Evolutionary conservation across 2,888 invertebrate genomes (phyloP).

Genomic region (Coronaproctus castanopsis): DNA sequence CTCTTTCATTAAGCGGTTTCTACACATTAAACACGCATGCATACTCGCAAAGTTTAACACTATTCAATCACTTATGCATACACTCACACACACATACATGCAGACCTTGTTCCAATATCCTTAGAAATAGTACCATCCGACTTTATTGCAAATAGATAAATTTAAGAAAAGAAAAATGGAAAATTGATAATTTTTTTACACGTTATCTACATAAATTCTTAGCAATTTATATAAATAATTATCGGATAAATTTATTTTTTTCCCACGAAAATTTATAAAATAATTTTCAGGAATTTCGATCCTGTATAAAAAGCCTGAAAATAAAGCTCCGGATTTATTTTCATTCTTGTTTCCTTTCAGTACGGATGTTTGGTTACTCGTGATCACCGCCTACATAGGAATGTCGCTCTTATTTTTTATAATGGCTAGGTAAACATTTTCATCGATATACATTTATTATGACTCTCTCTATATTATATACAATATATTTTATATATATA

Average conservation of each 20-base stretch:
- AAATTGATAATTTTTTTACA: neutral
- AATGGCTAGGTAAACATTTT: constrained; percentile 35
- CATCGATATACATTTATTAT: too few relatives aligned
- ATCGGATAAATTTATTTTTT: neutral
- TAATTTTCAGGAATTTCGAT: constrained; percentile 36
- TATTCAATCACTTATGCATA: too few relatives aligned
- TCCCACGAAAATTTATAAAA: too few relatives aligned
- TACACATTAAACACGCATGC: too few relatives aligned
- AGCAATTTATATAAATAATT: neutral
- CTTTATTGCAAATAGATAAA: too few relatives aligned
- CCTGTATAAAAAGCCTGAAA: constrained; percentile 41
- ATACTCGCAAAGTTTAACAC: too few relatives aligned
- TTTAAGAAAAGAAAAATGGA: neutral
- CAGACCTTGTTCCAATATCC: too few relatives aligned
- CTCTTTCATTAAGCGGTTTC: too few relatives aligned
- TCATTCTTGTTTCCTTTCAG: constrained; percentile 47
- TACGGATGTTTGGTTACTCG: constrained; percentile 38
- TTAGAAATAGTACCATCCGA: too few relatives aligned
- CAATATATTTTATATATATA: too few relatives aligned
- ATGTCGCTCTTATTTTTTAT: constrained; percentile 41
- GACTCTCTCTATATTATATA: too few relatives aligned
- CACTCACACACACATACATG: too few relatives aligned
- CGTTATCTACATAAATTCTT: constrained; percentile 2
- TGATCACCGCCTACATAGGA: constrained; percentile 40
- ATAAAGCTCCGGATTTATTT: constrained; percentile 43